Evolutionary conservation across 2,797 vertebrate species (phyloP).

Genomic region (Sebastes nivosus): DNA sequence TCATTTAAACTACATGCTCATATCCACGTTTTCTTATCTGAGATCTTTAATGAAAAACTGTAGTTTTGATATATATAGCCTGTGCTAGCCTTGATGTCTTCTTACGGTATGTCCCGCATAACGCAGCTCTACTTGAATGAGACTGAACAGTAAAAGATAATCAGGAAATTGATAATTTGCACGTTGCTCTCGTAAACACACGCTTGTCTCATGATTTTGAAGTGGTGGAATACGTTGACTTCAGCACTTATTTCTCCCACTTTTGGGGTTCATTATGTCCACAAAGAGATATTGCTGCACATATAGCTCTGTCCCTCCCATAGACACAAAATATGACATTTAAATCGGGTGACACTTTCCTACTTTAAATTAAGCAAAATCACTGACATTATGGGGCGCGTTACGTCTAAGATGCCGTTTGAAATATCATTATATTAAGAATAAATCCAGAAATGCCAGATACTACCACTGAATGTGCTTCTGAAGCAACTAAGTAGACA

Average conservation of each 20-base stretch:
- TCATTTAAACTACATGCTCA: background rate
- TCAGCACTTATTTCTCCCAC: background rate
- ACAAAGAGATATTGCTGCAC: background rate
- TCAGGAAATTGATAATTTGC: background rate
- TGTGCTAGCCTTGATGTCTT: background rate
- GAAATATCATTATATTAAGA: background rate
- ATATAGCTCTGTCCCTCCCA: background rate
- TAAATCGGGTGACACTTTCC: conserved; percentile 6
- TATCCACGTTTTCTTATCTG: conserved; percentile 6
- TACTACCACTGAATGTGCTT: conserved; percentile 1
- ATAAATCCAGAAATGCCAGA: conserved; percentile 11
- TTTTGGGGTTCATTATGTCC: conserved; percentile 6
- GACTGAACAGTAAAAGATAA: background rate
- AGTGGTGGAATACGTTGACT: background rate
- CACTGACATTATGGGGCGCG: conserved; percentile 11
- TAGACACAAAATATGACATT: conserved; percentile 6
- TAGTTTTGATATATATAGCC: background rate
- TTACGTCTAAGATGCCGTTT: background rate
- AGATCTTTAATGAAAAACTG: conserved; percentile 17
- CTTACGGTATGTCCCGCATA: background rate
- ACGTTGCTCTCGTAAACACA: background rate
- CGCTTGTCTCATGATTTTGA: background rate
- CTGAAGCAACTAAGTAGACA: conserved; percentile 15
- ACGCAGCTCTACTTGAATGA: background rate
- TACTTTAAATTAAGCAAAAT: conserved; percentile 7